Base-by-base conservation (phyloP, 2,888 invertebrate species). In the Drosophila recens region DNA sequence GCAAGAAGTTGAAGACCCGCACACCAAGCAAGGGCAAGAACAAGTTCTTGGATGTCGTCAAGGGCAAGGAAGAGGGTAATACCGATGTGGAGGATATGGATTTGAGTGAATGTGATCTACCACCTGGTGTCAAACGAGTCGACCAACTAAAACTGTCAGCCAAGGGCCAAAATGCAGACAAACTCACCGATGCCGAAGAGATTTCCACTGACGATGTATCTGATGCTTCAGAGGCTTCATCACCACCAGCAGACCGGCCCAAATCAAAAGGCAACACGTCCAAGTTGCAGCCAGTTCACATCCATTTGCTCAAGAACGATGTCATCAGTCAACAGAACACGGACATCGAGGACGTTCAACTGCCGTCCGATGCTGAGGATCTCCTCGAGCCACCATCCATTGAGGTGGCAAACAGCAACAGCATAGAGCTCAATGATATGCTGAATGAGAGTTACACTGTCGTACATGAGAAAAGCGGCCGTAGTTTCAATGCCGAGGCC, bases 321-420 rank as follows among this genome's bases (percentile, higher is more conserved):
- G 48, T 48, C 6, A 57, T 77, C 4, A 82, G 78, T 54, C 87
- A 89, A 34, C 81, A 83, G 40, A 78, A 85, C 9, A 94, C 94
- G 0, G 94, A 94, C 68, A 88, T 91, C 5, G 94, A 94, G 82
- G 93, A 94, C 63, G 72, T 94, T 9, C 91, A 91, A 67, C 87
- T 92, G 23, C 92, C 93, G 3, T 93, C 93, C 17, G 94, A 94
- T 78, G 92, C 91, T 27, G 94, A 94, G 71, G 94, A 93, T 69
- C 91, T 91, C 6, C 89, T 90, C 15, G 91, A 92, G n/a, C 76
- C 65, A 6, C 71, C 87, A 3, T 15, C 56, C 23, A 70, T 89
- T 2, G 53, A 71, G 2, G 74, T 68, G 34, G 73, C 65, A 4
- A 80, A 78, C 10, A 81, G 77, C 58, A 75, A 82, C 43, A 86